Base-by-base conservation (phyloP, 2,888 invertebrate species). In the Syritta pipiens region DNA sequence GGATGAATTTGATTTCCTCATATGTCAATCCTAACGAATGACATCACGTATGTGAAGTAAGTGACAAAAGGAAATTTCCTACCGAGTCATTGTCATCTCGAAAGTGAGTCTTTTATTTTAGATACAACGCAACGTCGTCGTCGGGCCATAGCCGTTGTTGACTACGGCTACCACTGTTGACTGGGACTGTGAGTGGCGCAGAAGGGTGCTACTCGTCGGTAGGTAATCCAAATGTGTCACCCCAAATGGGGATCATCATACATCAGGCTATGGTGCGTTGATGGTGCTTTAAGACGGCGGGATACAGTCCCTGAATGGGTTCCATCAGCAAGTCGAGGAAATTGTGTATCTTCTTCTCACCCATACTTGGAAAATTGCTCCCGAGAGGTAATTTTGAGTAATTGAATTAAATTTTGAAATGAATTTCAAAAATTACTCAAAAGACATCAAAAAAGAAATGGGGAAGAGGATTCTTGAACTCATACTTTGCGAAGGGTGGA, bases 1-100 rank as follows among this genome's bases (percentile, higher is more conserved):
- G 59, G 55, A 55, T 72, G 72, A 77, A 72, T 72, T 79, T 72
- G 77, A 79, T 72, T 72, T 79, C 67, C 72, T 72, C 65, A 67
- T 72, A 65, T 67, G 77, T 72, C 77, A 74, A 55, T 67, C 72
- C 51, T 55, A 77, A 12, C 59, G 65, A 48, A 71, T 65, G 65
- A n/a, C 65, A 55, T 59, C 77, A 77, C 51, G 59, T 71, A 51
- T 26, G 17, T 55, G 75, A 49, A 42, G 69, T 62, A 62, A 63
- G 62, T 63, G 69, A 76, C 69, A 69, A 76, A 63, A 71, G 76
- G 63, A 76, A 69, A 76, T 71, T 63, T 63, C 63, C 35, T 28
- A 57, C 44, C 57, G 49, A 44, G 35, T 51, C 49, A 57, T 51
- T 51, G 49, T 63, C 71, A 59, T 57, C 57, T 30, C 35, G 30